These are phyloP conservation scores for Apodemia hepburni DNA, from an alignment of 2,888 invertebrate genomes.

Conservation along the genomic window DNA sequence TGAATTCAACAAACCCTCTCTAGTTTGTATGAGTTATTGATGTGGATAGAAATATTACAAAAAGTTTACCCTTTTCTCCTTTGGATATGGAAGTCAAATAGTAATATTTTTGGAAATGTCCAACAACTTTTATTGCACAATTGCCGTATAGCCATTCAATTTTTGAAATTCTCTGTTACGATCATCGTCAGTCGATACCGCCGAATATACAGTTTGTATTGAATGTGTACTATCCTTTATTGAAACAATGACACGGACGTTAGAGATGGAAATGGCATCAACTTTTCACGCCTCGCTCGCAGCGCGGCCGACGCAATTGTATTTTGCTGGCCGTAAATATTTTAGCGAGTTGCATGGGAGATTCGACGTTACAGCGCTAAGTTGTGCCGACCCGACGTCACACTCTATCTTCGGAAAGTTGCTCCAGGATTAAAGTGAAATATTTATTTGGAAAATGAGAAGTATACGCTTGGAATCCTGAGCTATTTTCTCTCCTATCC, in stretches of 20 bases:
- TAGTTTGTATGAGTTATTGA: too few species aligned
- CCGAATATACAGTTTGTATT: background rate
- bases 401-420: slow-evolving; percentile 13
- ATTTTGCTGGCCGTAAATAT: slow-evolving; percentile 48
- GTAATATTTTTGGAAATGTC: too few species aligned
- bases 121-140: too few species aligned
- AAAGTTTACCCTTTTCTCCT: too few species aligned
- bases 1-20: too few species aligned
- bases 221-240: slow-evolving; percentile 21
- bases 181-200: slow-evolving; percentile 4
- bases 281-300: slow-evolving; percentile 45
- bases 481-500: background rate
- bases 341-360: slow-evolving; percentile 41
- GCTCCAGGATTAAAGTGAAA: slow-evolving; percentile 6
- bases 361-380: slow-evolving; percentile 26
- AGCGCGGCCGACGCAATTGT: slow-evolving; percentile 40
- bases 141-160: background rate
- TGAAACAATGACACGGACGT: slow-evolving; percentile 27
- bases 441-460: slow-evolving; percentile 14
- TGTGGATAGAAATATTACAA: too few species aligned
- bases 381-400: slow-evolving; percentile 9
- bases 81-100: too few species aligned
- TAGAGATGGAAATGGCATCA: slow-evolving; percentile 46
- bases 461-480: background rate
- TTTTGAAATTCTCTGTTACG: background rate